Conservation (phyloP, 2,113 vertebrate species). For the Pteronura brasiliensis region DNA sequence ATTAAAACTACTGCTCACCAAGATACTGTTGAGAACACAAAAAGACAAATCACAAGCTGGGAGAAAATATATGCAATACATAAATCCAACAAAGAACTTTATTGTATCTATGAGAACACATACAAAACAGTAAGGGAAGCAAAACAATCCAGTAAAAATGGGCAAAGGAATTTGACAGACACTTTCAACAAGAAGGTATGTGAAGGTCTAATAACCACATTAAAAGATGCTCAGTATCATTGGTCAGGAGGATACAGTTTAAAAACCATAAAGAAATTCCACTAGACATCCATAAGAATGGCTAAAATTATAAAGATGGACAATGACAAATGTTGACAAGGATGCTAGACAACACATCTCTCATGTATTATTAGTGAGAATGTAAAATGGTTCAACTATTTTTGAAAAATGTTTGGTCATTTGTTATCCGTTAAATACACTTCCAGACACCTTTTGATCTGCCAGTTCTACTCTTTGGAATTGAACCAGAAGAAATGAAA, state of each 20-base stretch:
- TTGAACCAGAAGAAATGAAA: background rate
- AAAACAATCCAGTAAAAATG: background rate
- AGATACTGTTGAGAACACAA: background rate
- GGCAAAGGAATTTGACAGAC: background rate
- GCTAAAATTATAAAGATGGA: constrained; percentile 14
- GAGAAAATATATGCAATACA: background rate
- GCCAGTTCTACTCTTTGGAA: background rate
- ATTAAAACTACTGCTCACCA: background rate
- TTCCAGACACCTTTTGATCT: background rate
- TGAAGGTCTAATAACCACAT: background rate
- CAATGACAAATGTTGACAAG: background rate
- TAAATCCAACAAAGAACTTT: background rate
- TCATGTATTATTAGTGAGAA: background rate
- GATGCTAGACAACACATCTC: background rate
- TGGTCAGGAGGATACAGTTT: background rate
- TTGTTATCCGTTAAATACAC: background rate
- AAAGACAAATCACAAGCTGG: background rate
- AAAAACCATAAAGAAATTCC: background rate
- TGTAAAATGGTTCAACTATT: background rate
- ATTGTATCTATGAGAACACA: background rate
- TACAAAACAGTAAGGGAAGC: background rate
- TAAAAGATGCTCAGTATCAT: background rate
- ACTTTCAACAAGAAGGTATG: background rate
- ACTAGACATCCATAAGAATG: background rate
- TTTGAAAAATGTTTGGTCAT: background rate